Evolutionary conservation across 2,888 invertebrate genomes (phyloP).

Genomic region (Gasteruption jaculator): DNA sequence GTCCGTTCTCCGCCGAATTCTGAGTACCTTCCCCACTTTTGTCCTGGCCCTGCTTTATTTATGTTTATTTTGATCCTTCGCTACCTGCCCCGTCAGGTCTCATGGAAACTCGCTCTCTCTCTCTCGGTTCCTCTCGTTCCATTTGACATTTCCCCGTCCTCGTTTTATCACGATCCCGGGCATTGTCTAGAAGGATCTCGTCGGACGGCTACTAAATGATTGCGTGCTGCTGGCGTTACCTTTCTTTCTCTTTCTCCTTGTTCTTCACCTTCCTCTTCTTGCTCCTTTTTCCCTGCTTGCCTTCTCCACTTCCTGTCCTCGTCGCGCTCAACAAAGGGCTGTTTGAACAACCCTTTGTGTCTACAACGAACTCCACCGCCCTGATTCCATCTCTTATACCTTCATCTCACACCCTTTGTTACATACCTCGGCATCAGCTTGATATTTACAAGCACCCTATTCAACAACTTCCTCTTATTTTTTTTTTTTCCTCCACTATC

Average conservation of each 20-base stretch:
- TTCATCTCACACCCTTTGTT: conserved; percentile 26
- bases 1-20: conserved; percentile 4
- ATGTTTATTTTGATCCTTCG: conserved; percentile 27
- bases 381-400: conserved; percentile 12
- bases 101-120: conserved; percentile 15
- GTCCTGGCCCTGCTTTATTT: conserved; percentile 24
- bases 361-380: conserved; percentile 20
- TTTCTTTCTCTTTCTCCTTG: too few relatives aligned
- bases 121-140: conserved; percentile 1
- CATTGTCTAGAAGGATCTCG: not conserved
- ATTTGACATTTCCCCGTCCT: conserved; percentile 6
- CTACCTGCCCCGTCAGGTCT: conserved; percentile 20
- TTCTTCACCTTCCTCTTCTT: too few relatives aligned
- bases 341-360: conserved; percentile 38
- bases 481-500: not conserved
- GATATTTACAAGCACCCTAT: conserved; percentile 35
- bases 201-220: conserved; percentile 37
- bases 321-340: conserved; percentile 35
- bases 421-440: conserved; percentile 24
- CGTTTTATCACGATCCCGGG: conserved; percentile 4
- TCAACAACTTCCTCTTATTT: conserved; percentile 29
- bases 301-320: conserved; percentile 26
- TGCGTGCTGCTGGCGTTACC: conserved; percentile 34
- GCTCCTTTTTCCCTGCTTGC: too few relatives aligned
- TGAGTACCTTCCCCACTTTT: not conserved